Base-by-base conservation (phyloP, 1,140 invertebrate species). In the Schlechtendalia chinensis region DNA sequence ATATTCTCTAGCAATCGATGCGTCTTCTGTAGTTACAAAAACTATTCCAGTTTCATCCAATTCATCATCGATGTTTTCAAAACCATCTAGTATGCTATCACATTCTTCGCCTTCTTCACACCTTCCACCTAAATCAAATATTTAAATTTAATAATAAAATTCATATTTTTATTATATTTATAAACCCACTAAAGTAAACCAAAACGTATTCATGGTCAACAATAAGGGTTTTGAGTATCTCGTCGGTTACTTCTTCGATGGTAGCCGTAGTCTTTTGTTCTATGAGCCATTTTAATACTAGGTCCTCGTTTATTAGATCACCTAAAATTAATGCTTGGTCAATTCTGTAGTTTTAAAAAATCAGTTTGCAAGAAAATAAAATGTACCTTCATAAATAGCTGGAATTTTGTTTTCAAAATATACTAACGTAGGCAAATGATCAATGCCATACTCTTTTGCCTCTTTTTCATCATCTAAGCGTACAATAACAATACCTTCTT, bases 321-420 rank as follows among this genome's bases (percentile, higher is more conserved):
- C 95, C 88, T 88, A 82, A 27, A 83, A 84, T 59, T 54, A 39
- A 50, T 17, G 12, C 16, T 10, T 17, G 16, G 0, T 63, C 29
- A 59, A 47, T n/a, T 29, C 10, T 6, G n/a, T 8, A 32, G 0
- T 22, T 29, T 47, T 45, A 14, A 29, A 50, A 80, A 63, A 80
- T 45, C 12, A 47, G 17, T 50, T 50, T 81, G 14, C 8, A 63
- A 17, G 22, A n/a, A 80, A 47, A 22, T 32, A 50, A 32, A 54
- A 81, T 54, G 16, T 84, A 87, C 88, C 94, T 88, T 96, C 94
- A 85, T 96, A 97, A 59, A 97, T 89, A 11, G 93, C 93, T 6
- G 95, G 95, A 82, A 96, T 95, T 85, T 95, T 94, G 82, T 95
- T 92, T 86, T 97, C 95, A 84, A 96, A 97, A 85, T 96, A 96